Evolutionary conservation across 2,888 invertebrate genomes (phyloP), one percentile per base, ranked within the genome.

Genomic region (Apamea monoglypha): DNA sequence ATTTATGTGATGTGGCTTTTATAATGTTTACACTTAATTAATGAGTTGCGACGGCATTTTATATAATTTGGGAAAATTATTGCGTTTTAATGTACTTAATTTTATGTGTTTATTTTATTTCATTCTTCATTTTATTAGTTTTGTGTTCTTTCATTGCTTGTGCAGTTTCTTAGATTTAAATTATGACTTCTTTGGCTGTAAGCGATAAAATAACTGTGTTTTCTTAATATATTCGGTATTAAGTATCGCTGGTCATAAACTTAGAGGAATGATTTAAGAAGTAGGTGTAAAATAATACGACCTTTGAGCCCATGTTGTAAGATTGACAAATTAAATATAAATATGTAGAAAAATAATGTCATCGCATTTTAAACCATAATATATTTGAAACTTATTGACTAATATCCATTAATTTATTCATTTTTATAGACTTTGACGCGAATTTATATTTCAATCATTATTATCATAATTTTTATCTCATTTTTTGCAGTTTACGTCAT

Each of bases 1-100:
- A 87, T 90, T 92, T 89, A 90, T 89, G 84, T 83, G 87, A 73
- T 85, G 72, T 81, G 79, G 72, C 40, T 74, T 89, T 88, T 88
- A 88, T 85, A 85, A 83, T 84, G 82, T 84, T 86, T 81, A 87
- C 84, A 82, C 77, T 80, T 83, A 88, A 86, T 87, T 88, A 81
- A 86, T 86, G 86, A 81, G 76, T 81, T 78, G 67, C 63, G 66
- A 77, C 76, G 73, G 70, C 74, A n/a, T 81, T 86, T 77, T 44
- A 81, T 82, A 76, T 80, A 68, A 79, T 82, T 84, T 82, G 32
- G 74, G 64, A 81, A 83, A 79, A 78, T 83, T 81, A 85, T 81
- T 75, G 70, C 67, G 25, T 76, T 82, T 76, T 82, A 75, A 80
- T 76, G 66, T 69, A 75, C 50, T 73, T 40, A 36, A 73, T 75